phyloP scores from a whole-genome alignment of 2,797 vertebrate genomes.

The Poliocrania exsul region DNA sequence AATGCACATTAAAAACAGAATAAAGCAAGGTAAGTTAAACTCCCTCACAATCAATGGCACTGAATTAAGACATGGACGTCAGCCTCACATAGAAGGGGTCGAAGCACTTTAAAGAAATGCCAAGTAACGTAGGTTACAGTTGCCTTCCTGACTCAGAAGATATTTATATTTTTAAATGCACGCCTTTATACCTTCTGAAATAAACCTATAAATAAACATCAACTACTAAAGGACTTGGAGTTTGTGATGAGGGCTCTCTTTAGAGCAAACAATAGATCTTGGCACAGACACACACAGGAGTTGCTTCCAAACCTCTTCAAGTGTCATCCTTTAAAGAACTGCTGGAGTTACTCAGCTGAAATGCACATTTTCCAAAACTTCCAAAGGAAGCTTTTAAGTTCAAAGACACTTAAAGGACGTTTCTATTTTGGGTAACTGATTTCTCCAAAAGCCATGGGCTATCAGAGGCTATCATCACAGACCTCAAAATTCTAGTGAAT shows the following conservation, averaged over 20 bases:
- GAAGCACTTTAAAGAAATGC: conserved; percentile 3
- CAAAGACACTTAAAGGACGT: not conserved
- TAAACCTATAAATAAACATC: not conserved
- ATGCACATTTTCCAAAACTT: not conserved
- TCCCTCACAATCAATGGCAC: not conserved
- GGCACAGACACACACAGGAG: not conserved
- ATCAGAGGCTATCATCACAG: not conserved
- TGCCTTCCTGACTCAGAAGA: not conserved
- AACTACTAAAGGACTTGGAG: not conserved
- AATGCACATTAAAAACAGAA: not conserved
- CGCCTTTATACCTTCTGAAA: not conserved
- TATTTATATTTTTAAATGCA: conserved; percentile 18
- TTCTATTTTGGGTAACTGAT: not conserved
- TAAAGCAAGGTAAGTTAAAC: conserved; percentile 3
- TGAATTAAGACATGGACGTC: not conserved
- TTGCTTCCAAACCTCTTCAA: conserved; percentile 16
- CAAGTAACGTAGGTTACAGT: not conserved
- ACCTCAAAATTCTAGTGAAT: not conserved
- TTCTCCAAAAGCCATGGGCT: not conserved
- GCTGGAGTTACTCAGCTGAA: conserved; percentile 22
- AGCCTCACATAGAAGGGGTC: not conserved
- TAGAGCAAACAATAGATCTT: not conserved
- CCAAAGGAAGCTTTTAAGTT: conserved; percentile 3
- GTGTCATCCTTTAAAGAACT: not conserved
- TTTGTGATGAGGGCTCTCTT: not conserved